phyloP scores from a whole-genome alignment of 2,113 vertebrate species.

The Brachypodius melanocephalos region DNA sequence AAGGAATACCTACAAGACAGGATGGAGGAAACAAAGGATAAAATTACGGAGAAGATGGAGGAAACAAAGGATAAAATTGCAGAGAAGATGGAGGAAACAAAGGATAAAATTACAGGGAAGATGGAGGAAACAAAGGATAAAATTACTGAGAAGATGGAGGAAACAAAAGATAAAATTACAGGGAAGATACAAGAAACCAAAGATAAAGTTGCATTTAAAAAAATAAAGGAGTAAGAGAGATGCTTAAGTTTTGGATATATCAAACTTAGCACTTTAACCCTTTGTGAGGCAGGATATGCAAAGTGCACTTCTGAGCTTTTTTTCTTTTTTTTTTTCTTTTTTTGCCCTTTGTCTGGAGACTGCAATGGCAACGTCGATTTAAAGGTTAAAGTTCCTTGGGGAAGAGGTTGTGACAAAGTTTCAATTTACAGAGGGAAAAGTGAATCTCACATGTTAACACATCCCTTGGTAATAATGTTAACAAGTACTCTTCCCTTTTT shows the following conservation, averaged over 20 bases:
- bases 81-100: constrained; percentile 85
- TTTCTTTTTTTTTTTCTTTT: background rate
- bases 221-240: constrained; percentile 82
- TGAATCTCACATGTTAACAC: background rate
- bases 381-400: background rate
- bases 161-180: constrained; percentile 79
- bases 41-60: constrained; percentile 81
- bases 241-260: background rate
- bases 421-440: background rate
- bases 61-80: constrained; percentile 81
- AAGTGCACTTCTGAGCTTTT: constrained; percentile 28
- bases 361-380: constrained; percentile 16
- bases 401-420: background rate
- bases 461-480: background rate
- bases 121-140: constrained; percentile 82
- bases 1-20: constrained; percentile 92
- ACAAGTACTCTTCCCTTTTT: background rate
- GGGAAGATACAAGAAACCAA: constrained; percentile 95
- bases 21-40: constrained; percentile 82
- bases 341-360: background rate
- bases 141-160: constrained; percentile 81
- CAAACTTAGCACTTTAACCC: constrained; percentile 57
- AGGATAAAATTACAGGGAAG: constrained; percentile 88
- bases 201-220: constrained; percentile 92
- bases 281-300: constrained; percentile 35